Evolutionary conservation across 1,140 invertebrate species (phyloP), one percentile per base, ranked within the genome.

Genomic region (Matsumurasca onukii): DNA sequence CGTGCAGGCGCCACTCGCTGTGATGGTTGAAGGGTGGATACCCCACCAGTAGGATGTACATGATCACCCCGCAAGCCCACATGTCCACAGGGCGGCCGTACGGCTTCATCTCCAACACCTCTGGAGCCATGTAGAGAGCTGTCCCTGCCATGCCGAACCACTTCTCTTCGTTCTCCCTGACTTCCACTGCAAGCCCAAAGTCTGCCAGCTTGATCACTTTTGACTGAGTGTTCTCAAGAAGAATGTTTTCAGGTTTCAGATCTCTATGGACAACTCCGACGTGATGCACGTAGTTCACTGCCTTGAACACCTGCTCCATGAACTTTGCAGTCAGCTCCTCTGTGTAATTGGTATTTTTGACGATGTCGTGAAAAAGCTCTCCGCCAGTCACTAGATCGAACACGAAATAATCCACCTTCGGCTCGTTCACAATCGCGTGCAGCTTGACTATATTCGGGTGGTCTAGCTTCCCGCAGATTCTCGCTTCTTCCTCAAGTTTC

Each of bases 241-340:
- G 82, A 72, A 98, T 89, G 81, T 98, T 99, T n/a, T n/a, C n/a
- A n/a, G n/a, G n/a, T n/a, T n/a, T n/a, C n/a, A n/a, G n/a, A n/a
- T n/a, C n/a, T n/a, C 95, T 84, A 77, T 98, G 97, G 55, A 98
- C 85, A 67, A 98, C 80, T 77, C 92, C 90, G 76, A 95, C 87
- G 73, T 89, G 85, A 77, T 98, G 97, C 45, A 98, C 82, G 81
- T 98, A 98, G 79, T 98, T 95, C 69, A 98, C 84, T 0, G 91
- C 93, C 69, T 98, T 80, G 39, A 92, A 83, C 25, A 98, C 93
- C 85, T 98, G 95, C 5, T 20, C n/a, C 49, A 51, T 51, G 24
- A 17, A 51, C 49, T 20, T 51, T 5, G 49, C 49, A 5, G 49
- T n/a, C 49, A 51, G 3, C 5, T 20, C 49, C 49, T 51, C 49